A percentile compares a stretch with the other conserved stretches of the same genome.
These are phyloP conservation scores for Prenolepis imparis DNA, from an alignment of 2,888 invertebrate genomes.

Conservation along the genomic window DNA sequence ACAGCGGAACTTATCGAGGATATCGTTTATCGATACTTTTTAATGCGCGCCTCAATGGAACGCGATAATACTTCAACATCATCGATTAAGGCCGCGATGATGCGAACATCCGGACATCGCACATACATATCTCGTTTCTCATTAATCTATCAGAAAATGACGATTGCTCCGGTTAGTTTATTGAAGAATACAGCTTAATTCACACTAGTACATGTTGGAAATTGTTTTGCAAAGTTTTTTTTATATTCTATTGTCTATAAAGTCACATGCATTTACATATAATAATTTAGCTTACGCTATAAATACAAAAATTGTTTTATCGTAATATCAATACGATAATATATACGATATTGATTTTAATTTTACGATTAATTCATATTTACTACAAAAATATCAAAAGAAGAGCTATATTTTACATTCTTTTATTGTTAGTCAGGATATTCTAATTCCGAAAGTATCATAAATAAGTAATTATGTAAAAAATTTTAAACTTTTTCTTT, in stretches of 20 bases:
- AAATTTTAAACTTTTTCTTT: neutral
- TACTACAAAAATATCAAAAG: neutral
- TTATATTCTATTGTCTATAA: conserved; percentile 1
- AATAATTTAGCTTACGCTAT: neutral
- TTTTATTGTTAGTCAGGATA: neutral
- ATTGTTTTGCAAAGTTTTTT: neutral
- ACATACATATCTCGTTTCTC: conserved; percentile 9
- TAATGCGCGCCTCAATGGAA: conserved; percentile 54
- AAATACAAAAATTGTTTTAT: conserved; percentile 2
- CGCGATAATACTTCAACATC: conserved; percentile 62
- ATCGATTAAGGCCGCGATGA: conserved; percentile 15
- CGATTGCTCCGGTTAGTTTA: neutral
- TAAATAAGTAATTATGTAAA: neutral
- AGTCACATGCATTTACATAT: neutral
- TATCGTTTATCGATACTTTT: conserved; percentile 73
- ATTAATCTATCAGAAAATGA: conserved; percentile 37
- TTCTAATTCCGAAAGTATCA: neutral
- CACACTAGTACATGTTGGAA: neutral
- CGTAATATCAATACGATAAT: too few species aligned
- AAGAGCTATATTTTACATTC: neutral
- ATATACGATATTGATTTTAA: neutral
- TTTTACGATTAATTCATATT: neutral
- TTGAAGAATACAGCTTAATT: conserved; percentile 13
- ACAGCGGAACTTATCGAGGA: conserved; percentile 63
- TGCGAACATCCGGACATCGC: neutral